These are phyloP conservation scores for Pachypanchax playfairii DNA, from an alignment of 2,113 vertebrate genomes.

Conservation along the genomic window DNA sequence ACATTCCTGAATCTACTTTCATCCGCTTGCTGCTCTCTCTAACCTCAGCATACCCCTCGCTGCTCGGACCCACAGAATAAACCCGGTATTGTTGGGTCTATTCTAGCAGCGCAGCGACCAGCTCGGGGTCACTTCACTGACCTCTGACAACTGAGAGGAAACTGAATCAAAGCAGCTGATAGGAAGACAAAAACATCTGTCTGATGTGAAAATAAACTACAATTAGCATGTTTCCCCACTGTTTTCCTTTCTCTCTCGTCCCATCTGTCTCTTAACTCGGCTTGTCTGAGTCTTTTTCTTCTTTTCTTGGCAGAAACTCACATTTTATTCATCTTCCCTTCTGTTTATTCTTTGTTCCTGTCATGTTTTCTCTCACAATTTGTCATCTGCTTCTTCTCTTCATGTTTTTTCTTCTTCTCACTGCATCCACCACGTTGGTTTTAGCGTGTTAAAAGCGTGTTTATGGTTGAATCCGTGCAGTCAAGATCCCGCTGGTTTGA, in stretches of 20 bases:
- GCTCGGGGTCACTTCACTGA: constrained; percentile 24
- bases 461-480: not conserved
- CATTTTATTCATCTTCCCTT: constrained; percentile 14
- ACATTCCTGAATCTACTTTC: constrained; percentile 61
- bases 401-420: not conserved
- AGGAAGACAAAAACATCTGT: constrained; percentile 21
- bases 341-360: constrained; percentile 3
- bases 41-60: constrained; percentile 26
- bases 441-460: constrained; percentile 1
- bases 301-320: constrained; percentile 23
- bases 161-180: constrained; percentile 14
- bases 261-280: not conserved
- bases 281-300: constrained; percentile 1
- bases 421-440: not conserved
- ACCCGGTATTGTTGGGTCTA: constrained; percentile 49
- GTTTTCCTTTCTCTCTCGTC: constrained; percentile 5
- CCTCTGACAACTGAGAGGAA: constrained; percentile 19
- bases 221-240: constrained; percentile 37
- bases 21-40: constrained; percentile 19
- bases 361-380: constrained; percentile 6
- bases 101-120: constrained; percentile 36
- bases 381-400: constrained; percentile 16
- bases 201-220: constrained; percentile 37
- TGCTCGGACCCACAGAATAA: constrained; percentile 42
- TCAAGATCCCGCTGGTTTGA: constrained; percentile 3